A percentile compares a stretch with the other conserved stretches of the same genome.
Conservation (phyloP, 2,113 vertebrate genomes). For the Sebastes fasciatus region DNA sequence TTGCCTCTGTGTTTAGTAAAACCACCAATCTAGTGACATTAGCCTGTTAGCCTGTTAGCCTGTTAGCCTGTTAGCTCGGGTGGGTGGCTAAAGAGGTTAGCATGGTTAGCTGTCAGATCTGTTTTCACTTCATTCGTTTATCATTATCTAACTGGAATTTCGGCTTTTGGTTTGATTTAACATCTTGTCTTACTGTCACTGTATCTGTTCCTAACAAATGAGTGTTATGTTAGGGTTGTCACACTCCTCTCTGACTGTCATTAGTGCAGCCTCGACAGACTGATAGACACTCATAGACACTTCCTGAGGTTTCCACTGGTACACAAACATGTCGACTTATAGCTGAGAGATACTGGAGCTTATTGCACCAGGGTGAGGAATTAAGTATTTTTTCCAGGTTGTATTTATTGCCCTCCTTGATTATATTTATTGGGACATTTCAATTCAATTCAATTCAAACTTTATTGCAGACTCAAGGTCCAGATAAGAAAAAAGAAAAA, state of each 20-base stretch:
- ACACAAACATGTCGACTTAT: background rate
- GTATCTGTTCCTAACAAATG: background rate
- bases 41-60: too few relatives aligned
- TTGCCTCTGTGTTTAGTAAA: rapidly evolving
- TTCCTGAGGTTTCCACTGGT: too few relatives aligned
- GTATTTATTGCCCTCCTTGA: background rate
- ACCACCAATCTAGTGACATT: background rate
- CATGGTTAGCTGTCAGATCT: conserved; percentile 42
- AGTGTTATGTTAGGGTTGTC: background rate
- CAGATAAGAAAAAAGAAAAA: too few relatives aligned
- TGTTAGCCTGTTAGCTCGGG: conserved; percentile 42
- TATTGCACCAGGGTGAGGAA: background rate
- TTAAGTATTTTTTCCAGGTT: background rate
- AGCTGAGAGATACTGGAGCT: background rate
- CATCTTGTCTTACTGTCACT: background rate
- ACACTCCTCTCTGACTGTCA: background rate
- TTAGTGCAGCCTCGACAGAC: background rate
- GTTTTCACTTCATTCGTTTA: background rate
- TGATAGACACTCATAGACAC: background rate
- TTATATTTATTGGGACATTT: background rate
- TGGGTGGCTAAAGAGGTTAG: conserved; percentile 17
- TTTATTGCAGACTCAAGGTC: too few relatives aligned
- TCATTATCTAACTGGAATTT: background rate
- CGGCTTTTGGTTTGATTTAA: background rate
- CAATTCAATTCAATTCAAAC: too few relatives aligned